phyloP scores from a whole-genome alignment of 1,140 invertebrate genomes.

The Drosophila sucinea region DNA sequence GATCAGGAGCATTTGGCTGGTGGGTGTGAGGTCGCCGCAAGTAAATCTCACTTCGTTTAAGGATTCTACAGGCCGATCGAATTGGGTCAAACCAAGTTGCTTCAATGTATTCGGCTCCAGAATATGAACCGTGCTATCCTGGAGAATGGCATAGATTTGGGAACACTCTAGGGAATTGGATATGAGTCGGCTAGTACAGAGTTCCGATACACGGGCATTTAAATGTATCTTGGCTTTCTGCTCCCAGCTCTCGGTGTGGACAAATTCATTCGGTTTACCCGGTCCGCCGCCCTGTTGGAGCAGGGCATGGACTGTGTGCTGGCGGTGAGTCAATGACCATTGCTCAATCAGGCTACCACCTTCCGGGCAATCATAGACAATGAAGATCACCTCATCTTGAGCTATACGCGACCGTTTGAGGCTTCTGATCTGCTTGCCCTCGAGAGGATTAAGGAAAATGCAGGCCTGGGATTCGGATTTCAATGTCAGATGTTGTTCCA shows the following conservation, averaged over 20 bases:
- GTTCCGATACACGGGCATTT: conserved; percentile 47
- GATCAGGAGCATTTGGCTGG: conserved; percentile 89
- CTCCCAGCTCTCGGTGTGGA: conserved; percentile 86
- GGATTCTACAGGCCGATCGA: conserved; percentile 44
- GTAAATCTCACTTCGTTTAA: conserved; percentile 83
- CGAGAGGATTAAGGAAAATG: conserved; percentile 87
- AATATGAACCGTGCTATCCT: conserved; percentile 88
- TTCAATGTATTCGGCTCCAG: conserved; percentile 87
- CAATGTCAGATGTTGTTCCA: conserved; percentile 84
- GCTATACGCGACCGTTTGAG: conserved; percentile 92
- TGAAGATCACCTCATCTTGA: conserved; percentile 91
- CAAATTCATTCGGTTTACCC: conserved; percentile 74
- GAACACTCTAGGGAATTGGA: conserved; percentile 56
- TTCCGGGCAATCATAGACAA: conserved; percentile 86
- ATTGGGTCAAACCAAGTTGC: conserved; percentile 84
- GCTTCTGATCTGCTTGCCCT: conserved; percentile 85
- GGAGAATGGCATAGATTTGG: conserved; percentile 87
- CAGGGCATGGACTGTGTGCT: conserved; percentile 90
- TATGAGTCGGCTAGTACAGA: conserved; percentile 61
- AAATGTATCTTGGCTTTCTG: conserved; percentile 63
- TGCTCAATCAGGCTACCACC: conserved; percentile 90
- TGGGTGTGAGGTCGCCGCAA: conserved; percentile 89
- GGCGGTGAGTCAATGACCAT: conserved; percentile 93
- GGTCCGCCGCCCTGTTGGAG: conserved; percentile 79
- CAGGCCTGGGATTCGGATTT: conserved; percentile 90